phyloP scores from a whole-genome alignment of 2,888 invertebrate genomes.

The Stegophylla sp. region DNA sequence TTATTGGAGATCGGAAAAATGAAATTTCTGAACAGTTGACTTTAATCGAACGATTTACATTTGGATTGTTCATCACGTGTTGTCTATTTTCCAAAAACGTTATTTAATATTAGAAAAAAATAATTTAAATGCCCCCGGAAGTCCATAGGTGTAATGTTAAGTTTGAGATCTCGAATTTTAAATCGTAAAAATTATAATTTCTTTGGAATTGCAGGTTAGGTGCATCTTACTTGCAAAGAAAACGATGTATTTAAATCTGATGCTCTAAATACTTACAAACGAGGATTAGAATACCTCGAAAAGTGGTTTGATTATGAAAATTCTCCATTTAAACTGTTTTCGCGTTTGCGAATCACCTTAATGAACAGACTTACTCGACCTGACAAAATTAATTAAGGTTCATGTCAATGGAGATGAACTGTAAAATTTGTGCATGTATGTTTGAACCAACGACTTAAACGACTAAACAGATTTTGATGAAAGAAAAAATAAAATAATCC shows the following conservation, averaged over 20 bases:
- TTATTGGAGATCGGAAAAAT: constrained; percentile 1
- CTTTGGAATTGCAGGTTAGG: constrained; percentile 9
- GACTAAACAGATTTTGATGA: too few species aligned
- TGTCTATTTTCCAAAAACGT: constrained; percentile 11
- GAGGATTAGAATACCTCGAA: constrained; percentile 12
- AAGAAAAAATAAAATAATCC: too few species aligned
- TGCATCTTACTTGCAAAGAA: constrained; percentile 1
- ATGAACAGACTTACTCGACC: too few species aligned
- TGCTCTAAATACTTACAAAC: constrained; percentile 16
- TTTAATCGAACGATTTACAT: neutral
- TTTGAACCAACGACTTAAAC: too few species aligned
- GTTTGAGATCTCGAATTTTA: constrained; percentile 23
- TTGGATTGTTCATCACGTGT: constrained; percentile 12
- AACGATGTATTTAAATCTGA: constrained; percentile 12
- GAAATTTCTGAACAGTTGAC: constrained; percentile 3
- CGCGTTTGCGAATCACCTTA: too few species aligned
- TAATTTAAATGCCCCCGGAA: constrained; percentile 9
- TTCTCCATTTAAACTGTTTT: constrained; percentile 20
- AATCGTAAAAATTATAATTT: constrained; percentile 2
- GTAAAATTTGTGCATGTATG: too few species aligned
- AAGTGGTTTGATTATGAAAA: constrained; percentile 33
- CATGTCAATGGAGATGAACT: too few species aligned
- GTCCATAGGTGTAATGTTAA: constrained; percentile 9
- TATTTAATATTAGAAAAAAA: constrained; percentile 14
- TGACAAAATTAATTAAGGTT: too few species aligned